Base-by-base conservation (phyloP, 2,888 invertebrate genomes). In the Lomographa bimaculata region DNA sequence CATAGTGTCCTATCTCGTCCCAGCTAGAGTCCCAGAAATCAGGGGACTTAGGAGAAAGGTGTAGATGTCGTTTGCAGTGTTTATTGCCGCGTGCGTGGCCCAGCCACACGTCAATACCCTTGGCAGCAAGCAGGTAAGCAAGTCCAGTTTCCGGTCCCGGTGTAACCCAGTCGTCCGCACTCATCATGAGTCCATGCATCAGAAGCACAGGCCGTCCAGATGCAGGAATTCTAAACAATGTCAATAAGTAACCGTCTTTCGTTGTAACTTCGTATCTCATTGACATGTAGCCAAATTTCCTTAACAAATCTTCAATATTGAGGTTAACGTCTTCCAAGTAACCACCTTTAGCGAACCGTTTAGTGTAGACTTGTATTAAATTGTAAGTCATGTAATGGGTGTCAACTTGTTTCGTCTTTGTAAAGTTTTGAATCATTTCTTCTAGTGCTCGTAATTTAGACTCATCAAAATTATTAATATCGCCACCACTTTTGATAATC, bases 101-200 rank as follows among this genome's bases (percentile, higher is more conserved):
- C 71, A 96, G 71, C 96, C 96, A 96, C 0, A 94, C 92, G 52
- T 94, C 94, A 54, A 91, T 93, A n/a, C 92, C 92, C 32, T 82
- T 74, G 45, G 93, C 91, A 1, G 91, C 90, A 2, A 94, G 66
- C 11, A 89, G 54, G 53, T 76, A 78, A 2, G 60, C 75, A 5
- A 60, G 70, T 66, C 74, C 91, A 57, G 90, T 90, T 45, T 90
- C 76, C 6, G 84, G 91, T 11, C 92, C 92, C 40, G 91, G 86
- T 1, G 92, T 76, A 1, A 95, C 85, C 92, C 92, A 96, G 69
- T 93, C 92, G 1, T 92, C 90, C 1, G 94, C 92, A 45, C 92
- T 92, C 5, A 91, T 87, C 1, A 94, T 62, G 5, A 96, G 72
- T 0, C 96, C 96, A 64, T 95, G 95, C 68, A 94, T 94, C 38